These are phyloP conservation scores for Halictus quadricinctus DNA, from an alignment of 2,888 invertebrate species.

Conservation along the genomic window DNA sequence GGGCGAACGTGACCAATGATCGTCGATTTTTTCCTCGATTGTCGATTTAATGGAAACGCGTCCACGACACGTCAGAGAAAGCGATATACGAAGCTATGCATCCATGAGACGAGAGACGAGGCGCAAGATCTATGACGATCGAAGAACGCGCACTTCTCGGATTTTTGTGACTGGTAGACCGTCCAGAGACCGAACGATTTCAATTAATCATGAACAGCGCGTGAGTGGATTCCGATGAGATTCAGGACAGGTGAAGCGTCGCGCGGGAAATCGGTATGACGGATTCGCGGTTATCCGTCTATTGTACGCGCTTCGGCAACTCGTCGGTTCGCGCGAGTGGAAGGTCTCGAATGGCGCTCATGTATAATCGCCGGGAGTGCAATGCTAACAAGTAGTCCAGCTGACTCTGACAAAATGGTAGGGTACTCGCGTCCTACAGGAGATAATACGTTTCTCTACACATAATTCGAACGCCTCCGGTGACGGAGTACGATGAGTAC, in stretches of 20 bases:
- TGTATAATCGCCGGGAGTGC: constrained; percentile 62
- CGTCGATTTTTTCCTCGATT: not conserved
- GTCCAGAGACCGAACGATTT: constrained; percentile 47
- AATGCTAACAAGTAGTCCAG: constrained; percentile 74
- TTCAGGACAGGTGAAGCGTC: constrained; percentile 29
- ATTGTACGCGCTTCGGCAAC: constrained; percentile 68
- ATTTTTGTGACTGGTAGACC: constrained; percentile 58
- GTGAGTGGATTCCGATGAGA: constrained; percentile 38
- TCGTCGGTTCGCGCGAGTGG: constrained; percentile 67
- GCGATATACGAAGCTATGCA: constrained; percentile 44
- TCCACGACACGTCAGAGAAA: constrained; percentile 47
- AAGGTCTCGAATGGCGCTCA: constrained; percentile 65
- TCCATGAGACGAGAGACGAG: constrained; percentile 51
- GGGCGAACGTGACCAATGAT: constrained; percentile 19
- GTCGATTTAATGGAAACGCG: constrained; percentile 42
- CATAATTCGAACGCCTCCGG: constrained; percentile 57
- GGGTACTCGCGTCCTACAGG: constrained; percentile 64
- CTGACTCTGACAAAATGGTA: constrained; percentile 77
- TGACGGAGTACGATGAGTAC: constrained; percentile 75
- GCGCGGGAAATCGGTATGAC: constrained; percentile 65
- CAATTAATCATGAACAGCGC: constrained; percentile 40
- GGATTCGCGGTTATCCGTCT: constrained; percentile 52
- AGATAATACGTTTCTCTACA: constrained; percentile 65
- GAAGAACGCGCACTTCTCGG: constrained; percentile 67
- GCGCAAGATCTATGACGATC: constrained; percentile 65